Conservation (phyloP, 2,113 vertebrate genomes). For the Mola mola region DNA sequence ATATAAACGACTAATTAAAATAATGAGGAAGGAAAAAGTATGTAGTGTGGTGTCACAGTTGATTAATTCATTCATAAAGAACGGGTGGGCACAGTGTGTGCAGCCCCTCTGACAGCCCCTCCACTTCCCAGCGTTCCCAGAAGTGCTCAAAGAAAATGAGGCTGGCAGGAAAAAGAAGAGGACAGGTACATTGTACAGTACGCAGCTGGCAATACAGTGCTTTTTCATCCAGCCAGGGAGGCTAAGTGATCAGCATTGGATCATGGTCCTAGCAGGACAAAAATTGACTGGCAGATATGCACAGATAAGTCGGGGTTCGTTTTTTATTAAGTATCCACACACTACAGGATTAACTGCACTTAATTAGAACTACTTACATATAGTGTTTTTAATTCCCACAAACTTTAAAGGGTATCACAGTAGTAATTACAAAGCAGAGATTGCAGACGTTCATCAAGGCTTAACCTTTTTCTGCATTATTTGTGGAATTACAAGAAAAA, state of each 20-base stretch:
- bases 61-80: conserved; percentile 95
- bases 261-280: too few species aligned
- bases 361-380: too few species aligned
- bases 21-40: conserved; percentile 93
- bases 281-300: too few species aligned
- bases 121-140: conserved; percentile 75
- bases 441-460: too few species aligned
- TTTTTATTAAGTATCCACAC: neutral
- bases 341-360: neutral
- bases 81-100: conserved; percentile 67
- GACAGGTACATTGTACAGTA: conserved; percentile 46
- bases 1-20: conserved; percentile 94
- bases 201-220: conserved; percentile 28
- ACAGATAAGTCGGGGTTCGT: too few species aligned
- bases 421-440: too few species aligned
- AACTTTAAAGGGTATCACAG: too few species aligned
- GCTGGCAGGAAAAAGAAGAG: conserved; percentile 45
- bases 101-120: conserved; percentile 77
- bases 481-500: too few species aligned
- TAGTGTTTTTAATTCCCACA: too few species aligned
- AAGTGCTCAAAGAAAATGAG: conserved; percentile 69
- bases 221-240: conserved; percentile 21
- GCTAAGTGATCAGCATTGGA: conserved; percentile 6
- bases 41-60: conserved; percentile 92
- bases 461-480: too few species aligned